Percentiles rank a stretch among this genome's conserved stretches.
These are phyloP conservation scores for Candoia aspera DNA, from an alignment of 2,113 vertebrate species.

Conservation along the genomic window DNA sequence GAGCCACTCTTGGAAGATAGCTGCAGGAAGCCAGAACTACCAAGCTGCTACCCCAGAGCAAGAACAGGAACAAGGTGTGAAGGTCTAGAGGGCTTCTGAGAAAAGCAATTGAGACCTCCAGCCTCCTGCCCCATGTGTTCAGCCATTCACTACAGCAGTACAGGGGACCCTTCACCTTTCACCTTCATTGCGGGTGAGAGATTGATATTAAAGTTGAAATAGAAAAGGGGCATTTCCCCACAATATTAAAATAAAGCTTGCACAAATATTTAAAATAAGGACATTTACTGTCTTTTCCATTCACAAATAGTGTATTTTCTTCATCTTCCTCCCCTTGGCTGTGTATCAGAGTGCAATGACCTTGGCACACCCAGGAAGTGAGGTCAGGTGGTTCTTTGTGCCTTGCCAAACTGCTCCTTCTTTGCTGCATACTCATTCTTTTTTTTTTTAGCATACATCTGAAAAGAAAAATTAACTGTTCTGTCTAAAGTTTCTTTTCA, in stretches of 20 bases:
- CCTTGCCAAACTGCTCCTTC: neutral
- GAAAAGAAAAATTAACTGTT: conserved; percentile 45
- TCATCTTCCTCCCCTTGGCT: neutral
- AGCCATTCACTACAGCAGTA: neutral
- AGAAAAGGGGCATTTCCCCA: neutral
- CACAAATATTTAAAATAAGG: neutral
- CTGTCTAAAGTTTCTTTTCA: conserved; percentile 50
- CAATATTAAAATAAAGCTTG: neutral
- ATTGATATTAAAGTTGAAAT: neutral
- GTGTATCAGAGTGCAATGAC: neutral
- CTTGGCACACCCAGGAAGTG: neutral
- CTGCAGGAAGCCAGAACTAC: neutral
- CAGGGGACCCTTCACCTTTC: no score
- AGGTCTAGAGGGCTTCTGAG: neutral
- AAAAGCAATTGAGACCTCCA: neutral
- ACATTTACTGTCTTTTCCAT: neutral
- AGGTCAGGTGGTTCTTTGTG: neutral
- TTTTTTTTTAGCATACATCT: conserved; percentile 14
- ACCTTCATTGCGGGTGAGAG: neutral
- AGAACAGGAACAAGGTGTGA: neutral
- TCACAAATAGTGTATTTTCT: neutral
- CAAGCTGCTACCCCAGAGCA: neutral
- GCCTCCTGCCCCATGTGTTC: neutral
- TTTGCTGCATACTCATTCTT: neutral
- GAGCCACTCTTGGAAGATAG: neutral